Conservation (phyloP, 2,888 invertebrate species). For the Hirudinaria manillensis region DNA sequence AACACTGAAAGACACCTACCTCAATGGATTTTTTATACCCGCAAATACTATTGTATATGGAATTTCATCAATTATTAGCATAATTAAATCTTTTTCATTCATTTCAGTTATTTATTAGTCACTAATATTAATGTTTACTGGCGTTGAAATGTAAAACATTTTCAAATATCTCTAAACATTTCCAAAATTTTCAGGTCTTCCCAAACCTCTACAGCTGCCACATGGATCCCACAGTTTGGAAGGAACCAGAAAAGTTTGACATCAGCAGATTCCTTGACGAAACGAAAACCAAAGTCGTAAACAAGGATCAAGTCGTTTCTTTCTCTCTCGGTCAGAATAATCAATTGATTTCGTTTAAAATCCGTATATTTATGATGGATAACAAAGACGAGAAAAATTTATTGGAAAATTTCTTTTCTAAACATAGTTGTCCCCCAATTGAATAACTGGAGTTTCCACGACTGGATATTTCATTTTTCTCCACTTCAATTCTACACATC, state of each 20-base stretch:
- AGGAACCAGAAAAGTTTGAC: conserved; percentile 26
- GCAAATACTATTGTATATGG: conserved; percentile 42
- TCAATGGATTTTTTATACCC: conserved; percentile 42
- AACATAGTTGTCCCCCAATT: background rate
- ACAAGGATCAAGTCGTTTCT: conserved; percentile 29
- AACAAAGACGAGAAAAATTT: background rate
- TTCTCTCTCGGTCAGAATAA: conserved; percentile 31
- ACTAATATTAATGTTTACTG: no score
- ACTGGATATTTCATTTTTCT: no score
- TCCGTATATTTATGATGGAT: background rate
- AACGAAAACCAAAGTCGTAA: conserved; percentile 21
- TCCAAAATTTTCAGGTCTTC: no score
- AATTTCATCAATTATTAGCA: no score
- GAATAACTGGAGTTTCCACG: no score
- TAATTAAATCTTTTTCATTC: no score
- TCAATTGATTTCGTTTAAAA: no score
- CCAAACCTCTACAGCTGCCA: conserved; percentile 29
- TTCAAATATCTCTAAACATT: no score
- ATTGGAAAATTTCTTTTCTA: background rate
- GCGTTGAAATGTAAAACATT: no score
- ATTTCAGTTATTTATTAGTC: no score
- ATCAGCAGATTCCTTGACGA: conserved; percentile 29
- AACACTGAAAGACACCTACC: conserved; percentile 39
- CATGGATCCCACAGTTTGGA: conserved; percentile 23
- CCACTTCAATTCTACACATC: background rate